Base-by-base conservation (phyloP, 1,140 invertebrate species). In the Thaumatotibia leucotreta region DNA sequence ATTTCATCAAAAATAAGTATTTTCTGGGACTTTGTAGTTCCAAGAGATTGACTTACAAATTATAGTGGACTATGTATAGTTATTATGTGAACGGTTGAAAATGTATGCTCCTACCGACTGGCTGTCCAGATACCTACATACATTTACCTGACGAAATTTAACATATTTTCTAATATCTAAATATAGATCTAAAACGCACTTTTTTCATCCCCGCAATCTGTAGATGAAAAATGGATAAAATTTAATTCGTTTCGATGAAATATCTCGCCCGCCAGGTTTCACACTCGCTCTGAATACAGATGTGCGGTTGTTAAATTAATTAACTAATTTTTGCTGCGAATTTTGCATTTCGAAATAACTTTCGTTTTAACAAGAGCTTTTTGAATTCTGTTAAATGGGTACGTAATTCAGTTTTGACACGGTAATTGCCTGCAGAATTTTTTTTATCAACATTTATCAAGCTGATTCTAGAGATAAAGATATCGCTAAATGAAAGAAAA, bases 171-270 rank as follows among this genome's bases (percentile, higher is more conserved):
- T 45, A 29, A 29, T 29, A 29, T 29, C 20, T 45, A 20, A 20
- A 4, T 45, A 5, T 45, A 20, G 9, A 14, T 39, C n/a, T 33
- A 33, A 14, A 14, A 14, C 35, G n/a, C n/a, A 17, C 10, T 45
- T 20, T 20, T 20, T 45, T 45, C n/a, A 1, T 24, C 52, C 29
- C 27, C 14, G 29, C 52, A 58, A 31, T 58, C 52, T 58, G 27
- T 58, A 24, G 52, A 58, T 58, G 52, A 58, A 24, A 29, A 31
- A 58, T 58, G 52, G 23, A 27, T 58, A 27, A 58, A 58, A 29
- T 58, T 58, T 58, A 58, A 58, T 58, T 58, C 52, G n/a, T 24
- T 58, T n/a, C 52, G 52, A 58, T 58, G 52, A 58, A 58, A 31
- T 27, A 58, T 58, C 27, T 58, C n/a, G 52, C 52, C 23, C 52